Conservation (phyloP, 1,140 invertebrate species). For the Drosophila simulans region DNA sequence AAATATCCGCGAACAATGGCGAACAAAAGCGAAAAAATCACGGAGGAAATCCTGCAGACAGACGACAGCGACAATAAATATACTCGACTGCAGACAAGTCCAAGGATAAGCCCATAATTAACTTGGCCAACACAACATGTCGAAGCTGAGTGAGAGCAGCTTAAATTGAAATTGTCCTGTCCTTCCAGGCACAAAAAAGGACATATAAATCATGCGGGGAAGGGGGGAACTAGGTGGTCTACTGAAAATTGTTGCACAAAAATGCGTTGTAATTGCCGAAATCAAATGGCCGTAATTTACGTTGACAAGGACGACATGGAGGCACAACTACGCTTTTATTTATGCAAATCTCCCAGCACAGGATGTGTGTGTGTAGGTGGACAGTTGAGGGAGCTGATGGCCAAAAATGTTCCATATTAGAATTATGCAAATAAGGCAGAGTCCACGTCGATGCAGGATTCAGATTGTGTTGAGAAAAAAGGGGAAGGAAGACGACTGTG, state of each 20-base stretch:
- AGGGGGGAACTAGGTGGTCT: not conserved
- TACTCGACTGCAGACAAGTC: conserved; percentile 66
- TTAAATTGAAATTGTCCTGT: conserved; percentile 69
- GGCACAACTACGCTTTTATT: conserved; percentile 67
- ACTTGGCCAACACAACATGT: conserved; percentile 58
- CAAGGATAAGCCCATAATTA: conserved; percentile 75
- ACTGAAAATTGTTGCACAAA: conserved; percentile 73
- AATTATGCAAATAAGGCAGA: conserved; percentile 77
- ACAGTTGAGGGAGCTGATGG: conserved; percentile 47
- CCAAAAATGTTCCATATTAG: conserved; percentile 79
- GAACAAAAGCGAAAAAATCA: conserved; percentile 25
- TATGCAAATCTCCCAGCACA: conserved; percentile 70
- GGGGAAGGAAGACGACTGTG: too few relatives aligned
- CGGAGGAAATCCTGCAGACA: conserved; percentile 35
- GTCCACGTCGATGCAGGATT: conserved; percentile 33
- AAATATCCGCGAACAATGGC: conserved; percentile 41
- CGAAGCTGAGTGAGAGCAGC: conserved; percentile 52
- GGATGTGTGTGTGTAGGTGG: conserved; percentile 31
- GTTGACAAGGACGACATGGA: conserved; percentile 54
- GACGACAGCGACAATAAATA: conserved; percentile 44
- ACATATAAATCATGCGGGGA: conserved; percentile 3
- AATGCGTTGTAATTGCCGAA: conserved; percentile 81
- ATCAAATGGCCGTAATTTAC: conserved; percentile 79
- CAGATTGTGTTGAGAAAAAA: conserved; percentile 6
- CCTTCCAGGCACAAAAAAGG: conserved; percentile 2